These are phyloP conservation scores for Chromis chromis DNA, from an alignment of 2,797 vertebrate species.

Conservation along the genomic window DNA sequence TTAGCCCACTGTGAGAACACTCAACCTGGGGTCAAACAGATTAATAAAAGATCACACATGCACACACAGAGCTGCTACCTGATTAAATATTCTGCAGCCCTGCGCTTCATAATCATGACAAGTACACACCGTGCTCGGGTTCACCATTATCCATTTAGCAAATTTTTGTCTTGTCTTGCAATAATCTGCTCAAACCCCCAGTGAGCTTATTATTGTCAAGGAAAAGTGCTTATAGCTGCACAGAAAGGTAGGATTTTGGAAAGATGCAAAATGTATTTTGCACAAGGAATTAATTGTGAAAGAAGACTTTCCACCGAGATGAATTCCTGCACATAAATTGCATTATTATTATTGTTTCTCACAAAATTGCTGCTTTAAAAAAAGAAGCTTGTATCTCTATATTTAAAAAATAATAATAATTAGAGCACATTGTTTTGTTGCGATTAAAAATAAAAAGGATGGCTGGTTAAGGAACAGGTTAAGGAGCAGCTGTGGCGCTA, in stretches of 20 bases:
- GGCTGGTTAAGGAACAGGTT: constrained; percentile 30
- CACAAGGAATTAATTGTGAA: constrained; percentile 51
- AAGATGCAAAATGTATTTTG: constrained; percentile 59
- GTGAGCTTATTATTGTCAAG: constrained; percentile 81
- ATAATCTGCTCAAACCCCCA: constrained; percentile 77
- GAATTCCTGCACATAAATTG: constrained; percentile 7
- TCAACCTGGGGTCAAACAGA: constrained; percentile 96
- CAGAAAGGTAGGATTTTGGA: constrained; percentile 59
- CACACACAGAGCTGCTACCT: constrained; percentile 80
- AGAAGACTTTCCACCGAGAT: constrained; percentile 15
- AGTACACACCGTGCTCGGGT: constrained; percentile 63
- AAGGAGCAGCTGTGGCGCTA: constrained; percentile 52
- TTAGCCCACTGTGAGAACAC: constrained; percentile 88
- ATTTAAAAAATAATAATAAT: not conserved
- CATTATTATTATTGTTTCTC: constrained; percentile 28
- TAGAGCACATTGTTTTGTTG: constrained; percentile 19
- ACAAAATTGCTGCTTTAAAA: not conserved
- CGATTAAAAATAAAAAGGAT: not conserved
- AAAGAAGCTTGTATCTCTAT: not conserved
- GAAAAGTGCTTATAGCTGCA: constrained; percentile 78
- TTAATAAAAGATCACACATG: constrained; percentile 95
- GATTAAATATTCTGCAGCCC: constrained; percentile 86
- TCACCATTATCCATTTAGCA: constrained; percentile 83
- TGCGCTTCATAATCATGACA: constrained; percentile 77
- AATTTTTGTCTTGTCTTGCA: constrained; percentile 81